Conservation (phyloP, 2,797 vertebrate species). For the Sylvilagus floridanus region DNA sequence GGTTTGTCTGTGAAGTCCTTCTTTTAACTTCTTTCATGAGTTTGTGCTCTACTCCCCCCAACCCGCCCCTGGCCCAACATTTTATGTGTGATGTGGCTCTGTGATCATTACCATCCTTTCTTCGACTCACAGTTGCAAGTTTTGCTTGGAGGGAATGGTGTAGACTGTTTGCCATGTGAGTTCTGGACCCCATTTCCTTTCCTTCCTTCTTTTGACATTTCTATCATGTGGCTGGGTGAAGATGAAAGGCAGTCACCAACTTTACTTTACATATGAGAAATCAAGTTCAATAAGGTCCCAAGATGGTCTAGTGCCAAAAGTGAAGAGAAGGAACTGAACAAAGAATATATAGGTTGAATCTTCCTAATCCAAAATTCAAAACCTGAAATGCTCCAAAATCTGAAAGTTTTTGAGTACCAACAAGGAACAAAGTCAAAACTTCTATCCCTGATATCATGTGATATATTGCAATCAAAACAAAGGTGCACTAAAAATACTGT, state of each 20-base stretch:
- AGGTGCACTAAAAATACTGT: no score
- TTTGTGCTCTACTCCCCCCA: background rate
- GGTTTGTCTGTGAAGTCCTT: background rate
- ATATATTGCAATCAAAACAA: no score
- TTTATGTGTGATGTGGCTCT: background rate
- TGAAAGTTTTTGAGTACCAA: no score
- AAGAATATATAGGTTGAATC: background rate
- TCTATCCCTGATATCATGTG: no score
- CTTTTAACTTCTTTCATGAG: background rate
- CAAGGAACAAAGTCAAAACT: no score
- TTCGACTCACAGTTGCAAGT: background rate
- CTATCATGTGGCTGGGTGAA: background rate
- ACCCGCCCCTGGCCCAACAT: background rate
- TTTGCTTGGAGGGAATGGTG: background rate
- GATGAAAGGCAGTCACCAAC: background rate
- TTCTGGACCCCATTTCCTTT: background rate
- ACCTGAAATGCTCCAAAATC: no score
- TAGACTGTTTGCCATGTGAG: background rate
- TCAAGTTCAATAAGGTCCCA: conserved; percentile 19
- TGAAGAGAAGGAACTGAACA: background rate
- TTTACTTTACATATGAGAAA: background rate
- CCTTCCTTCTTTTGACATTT: conserved; percentile 7
- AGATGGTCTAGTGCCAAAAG: background rate
- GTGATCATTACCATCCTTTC: background rate
- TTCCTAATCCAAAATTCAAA: no score